Base-by-base conservation (phyloP, 53 echinoderm and acorn worm genomes). In the Echinarachnius parma region DNA sequence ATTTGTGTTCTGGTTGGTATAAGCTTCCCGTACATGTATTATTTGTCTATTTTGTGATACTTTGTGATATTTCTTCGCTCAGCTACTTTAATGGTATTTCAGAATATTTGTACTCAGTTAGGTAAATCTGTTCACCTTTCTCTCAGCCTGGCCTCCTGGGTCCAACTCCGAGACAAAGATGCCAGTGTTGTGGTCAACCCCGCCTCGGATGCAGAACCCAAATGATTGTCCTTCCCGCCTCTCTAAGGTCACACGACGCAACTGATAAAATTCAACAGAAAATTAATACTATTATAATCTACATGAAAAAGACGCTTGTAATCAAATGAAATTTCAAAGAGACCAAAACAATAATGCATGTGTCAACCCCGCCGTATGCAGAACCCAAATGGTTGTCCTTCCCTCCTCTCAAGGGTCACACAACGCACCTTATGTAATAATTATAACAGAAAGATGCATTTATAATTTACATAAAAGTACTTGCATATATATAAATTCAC, bases 171-270 rank as follows among this genome's bases (percentile, higher is more conserved):
- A 96, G 34, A 96, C 84, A 76, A 78, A 96, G 54, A 96, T 96
- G 14, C 98, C 98, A 44, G 98, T 67, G 2, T 90, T 85, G 16
- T 88, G 77, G 31, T 96, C 98, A 16, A 84, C 76, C 13, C 98
- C 98, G 34, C 98, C 98, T 30, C 98, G 87, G 29, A 96, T 96
- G 44, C 82, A 82, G 79, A 96, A 96, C 24, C 98, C 98, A 46
- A 96, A 80, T 20, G 78, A 87, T 69, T 82, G 67, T 1, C 83
- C 86, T 29, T 80, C 70, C 21, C 87, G 46, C 4, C 82, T 81
- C 22, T 82, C 68, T 31, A 96, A 66, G 21, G 83, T 87, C 14
- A 96, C 81, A 76, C 91, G 81, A 44, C 91, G 78, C 5, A 96
- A 53, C 60, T 62, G 56, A 18, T 4, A 34, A 56, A 67, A 30